Percentiles rank a stretch among this genome's conserved stretches.
Evolutionary conservation across 2,888 invertebrate species (phyloP).

Genomic region (Hofmannophila pseudospretella): DNA sequence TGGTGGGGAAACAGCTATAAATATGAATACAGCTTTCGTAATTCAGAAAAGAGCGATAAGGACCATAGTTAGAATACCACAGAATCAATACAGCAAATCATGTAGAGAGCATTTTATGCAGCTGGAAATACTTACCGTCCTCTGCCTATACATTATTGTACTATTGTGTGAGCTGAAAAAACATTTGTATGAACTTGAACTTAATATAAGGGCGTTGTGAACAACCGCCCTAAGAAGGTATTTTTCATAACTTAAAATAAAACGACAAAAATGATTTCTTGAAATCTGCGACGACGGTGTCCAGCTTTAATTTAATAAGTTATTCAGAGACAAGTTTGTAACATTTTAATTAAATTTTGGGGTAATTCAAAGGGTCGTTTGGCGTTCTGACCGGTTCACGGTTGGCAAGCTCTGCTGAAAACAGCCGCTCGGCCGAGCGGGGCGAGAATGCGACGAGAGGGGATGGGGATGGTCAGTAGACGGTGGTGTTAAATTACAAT

Average conservation of each 20-base stretch:
- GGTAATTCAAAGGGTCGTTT: conserved; percentile 54
- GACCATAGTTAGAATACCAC: neutral
- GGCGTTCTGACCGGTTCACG: conserved; percentile 52
- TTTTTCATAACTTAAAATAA: too few species aligned
- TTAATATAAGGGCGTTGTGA: too few species aligned
- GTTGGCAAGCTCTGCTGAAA: conserved; percentile 37
- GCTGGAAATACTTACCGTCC: neutral
- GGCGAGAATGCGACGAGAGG: conserved; percentile 8
- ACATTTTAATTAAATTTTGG: conserved; percentile 63
- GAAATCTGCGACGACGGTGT: neutral
- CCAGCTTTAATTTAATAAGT: neutral
- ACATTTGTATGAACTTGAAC: too few species aligned
- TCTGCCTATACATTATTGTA: too few species aligned
- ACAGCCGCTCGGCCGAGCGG: conserved; percentile 23
- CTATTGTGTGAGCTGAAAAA: too few species aligned
- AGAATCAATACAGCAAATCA: neutral
- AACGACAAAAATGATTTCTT: neutral
- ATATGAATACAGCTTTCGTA: neutral
- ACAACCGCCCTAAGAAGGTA: too few species aligned
- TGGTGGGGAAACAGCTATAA: conserved; percentile 2
- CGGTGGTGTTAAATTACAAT: conserved; percentile 52
- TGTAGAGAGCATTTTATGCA: neutral
- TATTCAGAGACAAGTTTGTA: conserved; percentile 36
- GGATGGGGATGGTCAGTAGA: conserved; percentile 9
- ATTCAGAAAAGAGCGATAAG: conserved; percentile 3